phyloP scores from a whole-genome alignment of 1,140 invertebrate genomes.

The Nebria ingens region DNA sequence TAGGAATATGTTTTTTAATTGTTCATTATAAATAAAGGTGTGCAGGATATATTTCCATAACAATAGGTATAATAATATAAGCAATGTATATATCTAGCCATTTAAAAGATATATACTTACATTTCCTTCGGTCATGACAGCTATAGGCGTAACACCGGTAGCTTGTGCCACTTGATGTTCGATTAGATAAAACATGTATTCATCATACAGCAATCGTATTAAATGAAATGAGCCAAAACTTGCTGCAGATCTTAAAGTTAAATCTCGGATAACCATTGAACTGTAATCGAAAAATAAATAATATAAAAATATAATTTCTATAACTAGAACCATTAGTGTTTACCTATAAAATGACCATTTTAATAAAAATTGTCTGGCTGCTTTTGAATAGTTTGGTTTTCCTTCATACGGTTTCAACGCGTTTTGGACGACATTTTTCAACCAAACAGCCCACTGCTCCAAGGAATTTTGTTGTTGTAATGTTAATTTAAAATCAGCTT shows the following conservation, averaged over 20 bases:
- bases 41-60: no score
- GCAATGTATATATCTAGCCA: no score
- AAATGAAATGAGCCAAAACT: conserved; percentile 99
- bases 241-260: conserved; percentile 89
- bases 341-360: conserved; percentile 99
- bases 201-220: conserved; percentile 93
- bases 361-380: conserved; percentile 86
- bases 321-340: conserved; percentile 10
- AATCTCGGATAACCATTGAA: conserved; percentile 91
- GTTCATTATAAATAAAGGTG: no score
- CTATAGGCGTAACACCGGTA: conserved; percentile 82
- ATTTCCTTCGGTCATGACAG: conserved; percentile 71
- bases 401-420: conserved; percentile 82
- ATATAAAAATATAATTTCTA: conserved; percentile 11
- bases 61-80: no score
- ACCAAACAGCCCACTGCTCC: conserved; percentile 95
- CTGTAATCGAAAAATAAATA: conserved; percentile 41
- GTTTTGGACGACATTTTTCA: conserved; percentile 82
- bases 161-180: conserved; percentile 93
- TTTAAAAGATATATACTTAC: no score
- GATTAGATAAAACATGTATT: conserved; percentile 98
- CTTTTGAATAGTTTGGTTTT: conserved; percentile 77
- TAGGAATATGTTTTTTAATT: no score
- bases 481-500: conserved; percentile 89
- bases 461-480: conserved; percentile 86